A percentile compares a stretch with the other conserved stretches of the same genome.
Evolutionary conservation across 92 coral and sea anemone species (phyloP).

Genomic region (Epizoanthus rinbou): DNA sequence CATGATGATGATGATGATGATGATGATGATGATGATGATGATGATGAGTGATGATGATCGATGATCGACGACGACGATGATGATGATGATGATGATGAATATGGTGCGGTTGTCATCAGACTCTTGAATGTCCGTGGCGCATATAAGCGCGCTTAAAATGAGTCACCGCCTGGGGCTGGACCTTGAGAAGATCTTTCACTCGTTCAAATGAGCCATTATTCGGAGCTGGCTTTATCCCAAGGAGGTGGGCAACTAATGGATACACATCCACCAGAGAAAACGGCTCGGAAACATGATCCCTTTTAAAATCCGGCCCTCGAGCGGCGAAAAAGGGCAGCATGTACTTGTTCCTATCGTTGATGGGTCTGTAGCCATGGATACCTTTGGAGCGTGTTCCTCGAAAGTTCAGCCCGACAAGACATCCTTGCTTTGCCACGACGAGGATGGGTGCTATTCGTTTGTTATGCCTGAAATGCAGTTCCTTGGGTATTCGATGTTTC

Average conservation of each 20-base stretch:
- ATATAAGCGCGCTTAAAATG: not conserved
- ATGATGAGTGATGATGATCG: no score
- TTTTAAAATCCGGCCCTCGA: slow-evolving; percentile 83
- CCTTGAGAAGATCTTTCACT: slow-evolving; percentile 50
- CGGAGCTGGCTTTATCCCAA: slow-evolving; percentile 71
- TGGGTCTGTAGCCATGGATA: slow-evolving; percentile 60
- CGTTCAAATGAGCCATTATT: slow-evolving; percentile 78
- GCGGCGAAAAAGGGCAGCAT: slow-evolving; percentile 92
- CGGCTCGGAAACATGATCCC: slow-evolving; percentile 57
- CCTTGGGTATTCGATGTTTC: slow-evolving; percentile 74
- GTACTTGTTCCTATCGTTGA: slow-evolving; percentile 30
- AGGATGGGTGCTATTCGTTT: slow-evolving; percentile 70
- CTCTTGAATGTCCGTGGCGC: not conserved
- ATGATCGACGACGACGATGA: no score
- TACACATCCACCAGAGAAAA: slow-evolving; percentile 72
- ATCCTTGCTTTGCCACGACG: slow-evolving; percentile 67
- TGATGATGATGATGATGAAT: no score
- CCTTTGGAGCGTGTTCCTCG: slow-evolving; percentile 33
- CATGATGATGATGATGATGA: no score
- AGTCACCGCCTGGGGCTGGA: not conserved
- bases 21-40: no score
- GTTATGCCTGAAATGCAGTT: slow-evolving; percentile 64
- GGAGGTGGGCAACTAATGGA: slow-evolving; percentile 71
- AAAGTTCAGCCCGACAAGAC: slow-evolving; percentile 50
- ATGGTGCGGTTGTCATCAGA: not conserved